phyloP scores from a whole-genome alignment of 2,888 invertebrate genomes.

The Leptinotarsa juncta region DNA sequence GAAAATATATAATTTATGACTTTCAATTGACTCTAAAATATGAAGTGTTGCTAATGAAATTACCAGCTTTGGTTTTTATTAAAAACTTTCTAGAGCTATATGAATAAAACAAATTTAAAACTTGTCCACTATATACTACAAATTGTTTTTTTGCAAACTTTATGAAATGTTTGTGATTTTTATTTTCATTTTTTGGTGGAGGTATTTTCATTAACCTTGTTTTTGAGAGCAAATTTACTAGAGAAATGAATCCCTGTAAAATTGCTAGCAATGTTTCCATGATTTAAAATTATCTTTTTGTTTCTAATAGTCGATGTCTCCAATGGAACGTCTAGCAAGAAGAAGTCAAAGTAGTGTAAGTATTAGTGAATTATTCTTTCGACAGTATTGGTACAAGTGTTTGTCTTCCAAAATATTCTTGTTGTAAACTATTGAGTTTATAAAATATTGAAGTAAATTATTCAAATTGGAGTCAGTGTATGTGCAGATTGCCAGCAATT shows the following conservation, averaged over 20 bases:
- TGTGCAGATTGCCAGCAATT: background rate
- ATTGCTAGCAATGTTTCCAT: constrained; percentile 34
- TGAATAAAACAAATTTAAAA: background rate
- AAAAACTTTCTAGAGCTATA: too few relatives aligned
- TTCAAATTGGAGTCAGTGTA: background rate
- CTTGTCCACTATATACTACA: background rate
- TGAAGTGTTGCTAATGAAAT: too few relatives aligned
- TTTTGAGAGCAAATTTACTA: constrained; percentile 30
- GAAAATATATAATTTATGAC: too few relatives aligned
- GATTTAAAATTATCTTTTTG: constrained; percentile 38
- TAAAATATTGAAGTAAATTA: too few relatives aligned
- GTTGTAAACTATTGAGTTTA: background rate
- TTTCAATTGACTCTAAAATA: too few relatives aligned
- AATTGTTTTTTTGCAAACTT: constrained; percentile 6
- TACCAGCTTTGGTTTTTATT: too few relatives aligned
- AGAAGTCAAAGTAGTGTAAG: constrained; percentile 59
- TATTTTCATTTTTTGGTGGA: background rate
- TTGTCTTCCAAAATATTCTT: background rate
- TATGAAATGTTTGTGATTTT: background rate
- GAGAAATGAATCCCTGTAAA: constrained; percentile 35
- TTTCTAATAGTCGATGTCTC: constrained; percentile 55
- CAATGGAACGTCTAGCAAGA: constrained; percentile 59
- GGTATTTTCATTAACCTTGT: background rate
- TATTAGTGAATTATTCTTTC: constrained; percentile 39
- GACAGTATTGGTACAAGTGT: too few relatives aligned